phyloP scores from a whole-genome alignment of 2,113 vertebrate genomes.

The Neolamprologus kungweensis region DNA sequence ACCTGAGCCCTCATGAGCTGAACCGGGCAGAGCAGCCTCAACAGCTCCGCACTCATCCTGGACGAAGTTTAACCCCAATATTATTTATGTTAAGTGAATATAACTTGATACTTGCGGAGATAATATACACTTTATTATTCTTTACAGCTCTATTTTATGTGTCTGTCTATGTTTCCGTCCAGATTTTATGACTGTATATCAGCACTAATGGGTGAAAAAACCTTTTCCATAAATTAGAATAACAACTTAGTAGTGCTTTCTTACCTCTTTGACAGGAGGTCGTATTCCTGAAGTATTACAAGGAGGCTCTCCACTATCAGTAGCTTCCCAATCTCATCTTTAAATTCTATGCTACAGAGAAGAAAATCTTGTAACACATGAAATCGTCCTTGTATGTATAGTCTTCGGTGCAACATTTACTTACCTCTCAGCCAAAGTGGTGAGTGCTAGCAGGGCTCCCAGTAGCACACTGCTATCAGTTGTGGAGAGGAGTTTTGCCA shows the following conservation, averaged over 20 bases:
- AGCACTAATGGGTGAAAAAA: background rate
- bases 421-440: constrained; percentile 81
- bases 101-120: background rate
- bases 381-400: background rate
- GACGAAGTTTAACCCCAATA: background rate
- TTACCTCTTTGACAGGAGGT: constrained; percentile 84
- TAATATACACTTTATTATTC: background rate
- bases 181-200: background rate
- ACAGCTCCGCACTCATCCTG: constrained; percentile 81
- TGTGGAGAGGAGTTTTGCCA: constrained; percentile 78
- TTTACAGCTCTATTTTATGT: background rate
- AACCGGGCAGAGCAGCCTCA: constrained; percentile 79
- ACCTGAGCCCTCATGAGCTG: constrained; percentile 77
- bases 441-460: constrained; percentile 79
- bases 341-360: constrained; percentile 74
- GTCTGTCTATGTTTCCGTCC: background rate
- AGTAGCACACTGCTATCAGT: constrained; percentile 78
- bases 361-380: background rate
- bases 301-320: constrained; percentile 79
- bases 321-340: constrained; percentile 79
- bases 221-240: background rate
- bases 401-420: background rate
- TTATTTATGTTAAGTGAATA: background rate
- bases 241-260: background rate
- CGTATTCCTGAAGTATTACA: constrained; percentile 81